These are phyloP conservation scores for Polypedilum vanderplanki DNA, from an alignment of 1,140 invertebrate genomes.

Conservation along the genomic window DNA sequence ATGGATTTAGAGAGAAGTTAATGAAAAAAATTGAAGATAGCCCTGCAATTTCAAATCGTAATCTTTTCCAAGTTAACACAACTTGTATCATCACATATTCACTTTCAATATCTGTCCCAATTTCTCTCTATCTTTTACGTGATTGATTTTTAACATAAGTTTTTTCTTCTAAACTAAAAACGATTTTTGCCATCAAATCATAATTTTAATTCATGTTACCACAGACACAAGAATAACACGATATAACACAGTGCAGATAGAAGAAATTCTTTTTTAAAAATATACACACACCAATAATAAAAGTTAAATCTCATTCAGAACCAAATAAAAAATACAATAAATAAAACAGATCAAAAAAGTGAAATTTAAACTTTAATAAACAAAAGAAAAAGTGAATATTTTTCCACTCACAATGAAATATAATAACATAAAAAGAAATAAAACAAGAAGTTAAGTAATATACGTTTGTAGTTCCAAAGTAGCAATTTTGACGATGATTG, in stretches of 20 bases:
- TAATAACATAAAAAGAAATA: not conserved
- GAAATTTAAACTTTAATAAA: not conserved
- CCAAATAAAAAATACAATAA: not conserved
- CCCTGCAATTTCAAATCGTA: not conserved
- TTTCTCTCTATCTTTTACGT: too few relatives aligned
- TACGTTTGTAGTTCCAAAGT: constrained; percentile 17
- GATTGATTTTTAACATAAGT: too few relatives aligned
- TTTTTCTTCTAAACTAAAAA: too few relatives aligned
- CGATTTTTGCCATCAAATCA: not conserved
- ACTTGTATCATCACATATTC: too few relatives aligned
- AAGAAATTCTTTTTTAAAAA: too few relatives aligned
- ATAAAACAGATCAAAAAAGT: not conserved
- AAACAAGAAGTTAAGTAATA: constrained; percentile 1
- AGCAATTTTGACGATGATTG: constrained; percentile 15
- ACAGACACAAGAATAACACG: not conserved
- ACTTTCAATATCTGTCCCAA: too few relatives aligned
- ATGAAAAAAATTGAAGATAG: not conserved
- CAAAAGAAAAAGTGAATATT: not conserved
- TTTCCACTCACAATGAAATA: not conserved
- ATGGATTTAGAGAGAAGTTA: constrained; percentile 12
- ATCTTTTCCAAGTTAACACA: too few relatives aligned
- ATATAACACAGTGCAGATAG: too few relatives aligned
- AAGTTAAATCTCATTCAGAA: not conserved
- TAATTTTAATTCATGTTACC: constrained; percentile 12
- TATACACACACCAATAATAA: too few relatives aligned